Conservation (phyloP, 1,140 invertebrate genomes). For the Zaprionus kolodkinae region DNA sequence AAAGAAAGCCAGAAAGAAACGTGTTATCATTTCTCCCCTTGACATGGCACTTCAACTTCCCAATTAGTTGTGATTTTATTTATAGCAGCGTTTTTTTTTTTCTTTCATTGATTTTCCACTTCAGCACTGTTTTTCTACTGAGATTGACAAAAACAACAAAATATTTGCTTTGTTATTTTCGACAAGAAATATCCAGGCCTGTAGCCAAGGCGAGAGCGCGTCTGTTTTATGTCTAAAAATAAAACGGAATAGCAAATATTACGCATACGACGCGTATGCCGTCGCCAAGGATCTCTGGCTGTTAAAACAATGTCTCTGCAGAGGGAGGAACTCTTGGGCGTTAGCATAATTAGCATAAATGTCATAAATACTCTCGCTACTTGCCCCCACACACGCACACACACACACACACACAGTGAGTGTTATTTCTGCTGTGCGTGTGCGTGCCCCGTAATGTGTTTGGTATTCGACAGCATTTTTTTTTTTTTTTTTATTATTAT, state of each 20-base stretch:
- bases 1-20: background rate
- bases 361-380: slow-evolving; percentile 61
- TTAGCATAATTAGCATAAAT: slow-evolving; percentile 76
- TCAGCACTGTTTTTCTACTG: background rate
- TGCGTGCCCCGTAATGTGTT: slow-evolving; percentile 27
- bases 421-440: slow-evolving; percentile 51
- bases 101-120: slow-evolving; percentile 9
- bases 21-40: background rate
- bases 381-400: background rate
- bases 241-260: slow-evolving; percentile 59
- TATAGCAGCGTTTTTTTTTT: background rate
- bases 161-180: background rate
- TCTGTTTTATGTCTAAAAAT: slow-evolving; percentile 58
- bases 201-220: background rate
- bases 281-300: slow-evolving; percentile 23
- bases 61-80: background rate
- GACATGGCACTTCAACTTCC: background rate
- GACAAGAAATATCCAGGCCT: slow-evolving; percentile 16
- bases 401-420: too few relatives aligned
- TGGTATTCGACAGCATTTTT: slow-evolving; percentile 20
- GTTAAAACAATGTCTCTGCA: slow-evolving; percentile 26
- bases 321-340: slow-evolving; percentile 26
- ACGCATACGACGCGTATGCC: slow-evolving; percentile 61
- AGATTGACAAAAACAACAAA: slow-evolving; percentile 6
- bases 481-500: slow-evolving; percentile 9